Conservation (phyloP, 2,888 invertebrate genomes). For the Cantharis flavilabris region DNA sequence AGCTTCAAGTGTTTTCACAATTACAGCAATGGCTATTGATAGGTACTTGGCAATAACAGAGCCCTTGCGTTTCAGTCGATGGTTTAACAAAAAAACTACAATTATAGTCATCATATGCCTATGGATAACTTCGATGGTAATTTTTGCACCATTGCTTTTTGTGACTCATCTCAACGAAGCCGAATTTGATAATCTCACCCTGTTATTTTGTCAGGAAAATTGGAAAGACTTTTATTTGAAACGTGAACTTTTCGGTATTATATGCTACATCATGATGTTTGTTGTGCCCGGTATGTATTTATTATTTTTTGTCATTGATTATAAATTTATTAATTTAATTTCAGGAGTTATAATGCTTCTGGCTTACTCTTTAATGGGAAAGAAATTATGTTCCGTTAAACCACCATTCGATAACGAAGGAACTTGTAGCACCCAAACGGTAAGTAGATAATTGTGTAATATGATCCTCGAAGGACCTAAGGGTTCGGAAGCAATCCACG, state of each 20-base stretch:
- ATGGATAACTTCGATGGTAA: slow-evolving; percentile 68
- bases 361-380: slow-evolving; percentile 72
- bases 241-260: slow-evolving; percentile 66
- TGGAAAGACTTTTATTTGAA: slow-evolving; percentile 62
- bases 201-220: slow-evolving; percentile 63
- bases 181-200: slow-evolving; percentile 17
- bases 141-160: slow-evolving; percentile 70
- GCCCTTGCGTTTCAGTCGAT: slow-evolving; percentile 71
- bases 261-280: slow-evolving; percentile 76
- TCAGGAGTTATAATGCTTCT: slow-evolving; percentile 68
- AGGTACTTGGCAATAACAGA: slow-evolving; percentile 76
- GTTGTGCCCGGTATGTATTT: slow-evolving; percentile 68
- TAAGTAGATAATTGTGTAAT: not conserved
- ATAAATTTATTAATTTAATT: slow-evolving; percentile 36
- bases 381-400: slow-evolving; percentile 68
- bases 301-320: not conserved
- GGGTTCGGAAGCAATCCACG: not conserved
- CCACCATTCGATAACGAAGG: slow-evolving; percentile 72
- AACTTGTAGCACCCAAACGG: slow-evolving; percentile 59
- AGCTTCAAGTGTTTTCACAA: slow-evolving; percentile 78
- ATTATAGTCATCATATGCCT: slow-evolving; percentile 65
- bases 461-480: not conserved
- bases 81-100: slow-evolving; percentile 71
- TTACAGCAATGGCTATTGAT: slow-evolving; percentile 79
- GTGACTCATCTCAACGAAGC: slow-evolving; percentile 41